Evolutionary conservation across 2,113 vertebrate genomes (phyloP), one percentile per base, ranked within the genome.

Genomic region (Pyrgilauda ruficollis): DNA sequence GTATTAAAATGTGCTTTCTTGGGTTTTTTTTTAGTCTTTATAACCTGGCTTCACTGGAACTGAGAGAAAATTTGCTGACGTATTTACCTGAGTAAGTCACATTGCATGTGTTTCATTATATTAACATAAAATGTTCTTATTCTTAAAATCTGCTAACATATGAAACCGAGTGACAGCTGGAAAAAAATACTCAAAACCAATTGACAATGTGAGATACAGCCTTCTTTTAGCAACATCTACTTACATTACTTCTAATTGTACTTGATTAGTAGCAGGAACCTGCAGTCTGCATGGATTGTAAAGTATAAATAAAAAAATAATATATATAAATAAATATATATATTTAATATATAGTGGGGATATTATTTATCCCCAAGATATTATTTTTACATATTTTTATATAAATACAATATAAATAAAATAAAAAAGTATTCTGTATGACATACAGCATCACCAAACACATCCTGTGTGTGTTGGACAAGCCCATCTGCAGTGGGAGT

Each of bases 11-110:
- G 10, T 64, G 15, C 0, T 55, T 37, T 62, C 8, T 17, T 68
- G 20, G 15, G 6, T 84, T 84, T 41, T 53, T 75, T 98, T 98
- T 76, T 91, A 99, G 99, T 97, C 98, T 99, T 94, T 98, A 98
- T 97, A 99, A 99, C 98, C 98, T 99, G 98, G 98, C 98, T 91
- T 99, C 99, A 93, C 98, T 99, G 98, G 99, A 99, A 98, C 98
- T 99, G 87, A 97, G 99, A 98, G 99, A 99, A 97, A 99, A 99
- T 96, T 89, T 99, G 95, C 98, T 99, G 97, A 99, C 99, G 6
- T 99, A 99, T 97, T 98, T 99, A 97, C 99, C 99, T 80, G 99
- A 99, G 99, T 99, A 98, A 99, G 99, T 99, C 88, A 39, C 68
- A 31, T 77, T 77, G 52, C 7, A 56, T 56, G 21, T 61, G 10